Evolutionary conservation across 2,797 vertebrate species (phyloP), one percentile per base, ranked within the genome.

Genomic region (Hypotaenidia philippensis): DNA sequence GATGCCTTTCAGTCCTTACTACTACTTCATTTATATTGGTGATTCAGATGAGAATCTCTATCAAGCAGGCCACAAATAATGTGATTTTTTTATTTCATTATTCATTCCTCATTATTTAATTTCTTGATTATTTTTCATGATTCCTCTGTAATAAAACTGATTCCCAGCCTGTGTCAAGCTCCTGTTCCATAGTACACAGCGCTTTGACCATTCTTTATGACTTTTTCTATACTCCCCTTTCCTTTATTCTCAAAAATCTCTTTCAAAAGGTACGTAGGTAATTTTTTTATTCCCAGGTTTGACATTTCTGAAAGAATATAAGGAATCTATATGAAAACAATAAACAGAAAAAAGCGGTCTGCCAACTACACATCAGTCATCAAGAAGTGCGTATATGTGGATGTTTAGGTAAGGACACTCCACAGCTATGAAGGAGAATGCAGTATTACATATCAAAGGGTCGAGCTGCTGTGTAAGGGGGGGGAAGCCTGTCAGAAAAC

Each of bases 31-130:
- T 95, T 90, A 92, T 88, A 86, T 22, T 71, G 84, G 68, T 5
- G 34, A 87, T 80, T 86, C 65, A 95, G 76, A 68, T 83, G 78
- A 71, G 89, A 93, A 96, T 81, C 64, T 81, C 74, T 55, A 70
- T 70, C 75, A 80, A 86, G 68, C 13, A 71, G 63, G 71, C 64
- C 55, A 66, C 32, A 86, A 87, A 87, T 65, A 87, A 78, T 41
- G 65, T 22, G 38, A 82, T 83, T 77, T 60, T 89, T 40, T 36
- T 79, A n/a, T 74, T 31, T 31, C 74, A 36, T 6, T 36, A 81
- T 57, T 90, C 13, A 25, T 50, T 74, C 49, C 29, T 31, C 74
- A 36, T 6, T 36, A 81, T 57, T 90, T 76, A 13, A 50, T 26
- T 79, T 74, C 49, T 31, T 31, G 69, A 34, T 6, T 36, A 78